phyloP scores from a whole-genome alignment of 1,140 invertebrate genomes.

The Galleria mellonella region DNA sequence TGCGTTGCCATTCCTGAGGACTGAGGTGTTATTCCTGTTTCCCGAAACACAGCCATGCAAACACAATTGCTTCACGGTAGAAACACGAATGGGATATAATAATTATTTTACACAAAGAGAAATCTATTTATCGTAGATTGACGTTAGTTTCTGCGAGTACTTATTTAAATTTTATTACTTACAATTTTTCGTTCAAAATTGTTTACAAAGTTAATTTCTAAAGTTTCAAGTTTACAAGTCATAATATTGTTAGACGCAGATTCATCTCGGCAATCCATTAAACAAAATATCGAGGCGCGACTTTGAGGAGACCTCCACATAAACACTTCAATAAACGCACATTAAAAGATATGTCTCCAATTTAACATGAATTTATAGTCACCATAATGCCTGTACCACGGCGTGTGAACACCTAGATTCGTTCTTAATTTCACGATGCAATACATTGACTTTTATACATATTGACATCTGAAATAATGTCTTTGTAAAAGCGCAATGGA shows the following conservation, averaged over 20 bases:
- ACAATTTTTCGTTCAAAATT: no score
- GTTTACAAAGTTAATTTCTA: not conserved
- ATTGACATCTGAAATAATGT: not conserved
- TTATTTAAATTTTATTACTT: no score
- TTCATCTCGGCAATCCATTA: conserved; percentile 22
- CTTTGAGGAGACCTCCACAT: conserved; percentile 32
- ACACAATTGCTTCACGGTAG: no score
- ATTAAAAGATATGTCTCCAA: conserved; percentile 65
- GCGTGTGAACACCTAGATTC: not conserved
- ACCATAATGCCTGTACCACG: conserved; percentile 36
- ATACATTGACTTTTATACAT: conserved; percentile 11
- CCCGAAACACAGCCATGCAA: no score
- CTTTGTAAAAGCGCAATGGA: conserved; percentile 18
- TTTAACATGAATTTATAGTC: conserved; percentile 62
- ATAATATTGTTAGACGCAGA: conserved; percentile 15
- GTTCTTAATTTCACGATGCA: not conserved
- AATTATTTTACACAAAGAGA: no score
- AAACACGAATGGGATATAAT: no score
- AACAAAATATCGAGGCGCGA: conserved; percentile 10
- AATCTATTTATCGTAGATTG: no score
- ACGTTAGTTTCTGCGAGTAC: no score
- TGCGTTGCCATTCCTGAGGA: no score
- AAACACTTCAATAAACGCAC: conserved; percentile 62
- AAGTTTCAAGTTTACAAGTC: not conserved
- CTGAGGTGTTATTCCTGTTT: no score